Evolutionary conservation across 1,140 invertebrate species (phyloP), one percentile per base, ranked within the genome.

Genomic region (Drosophila micromelanica): DNA sequence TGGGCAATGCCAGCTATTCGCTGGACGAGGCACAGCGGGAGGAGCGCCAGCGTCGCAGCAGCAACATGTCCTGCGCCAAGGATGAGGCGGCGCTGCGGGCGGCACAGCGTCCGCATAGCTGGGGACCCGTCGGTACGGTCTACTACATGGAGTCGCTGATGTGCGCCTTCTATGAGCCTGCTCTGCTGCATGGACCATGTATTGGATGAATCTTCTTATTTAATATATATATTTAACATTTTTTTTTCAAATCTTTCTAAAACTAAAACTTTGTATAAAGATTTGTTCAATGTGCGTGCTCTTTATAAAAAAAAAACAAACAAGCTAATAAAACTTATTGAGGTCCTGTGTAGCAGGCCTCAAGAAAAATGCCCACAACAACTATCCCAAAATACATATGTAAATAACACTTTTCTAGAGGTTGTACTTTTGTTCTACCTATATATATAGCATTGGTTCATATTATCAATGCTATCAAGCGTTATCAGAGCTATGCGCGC

Each of bases 141-240:
- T 82, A 76, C 78, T 82, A 79, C 69, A 85, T 81, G 80, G 90
- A 91, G 69, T 90, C 90, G 75, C 69, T 91, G 72, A 90, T 91
- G 84, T 78, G 80, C 69, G 90, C 82, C 65, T 77, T 90, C 68
- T 86, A 87, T 75, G 80, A 90, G 64, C 78, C 90, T 63, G 67
- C 76, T 56, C 75, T 91, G 85, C 90, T 91, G 90, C 90, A 91
- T 91, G 90, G 86, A 91, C 90, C 90, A 91, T 91, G 90, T 91
- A 91, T 90, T 90, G 84, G 84, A 89, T 89, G 73, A 89, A 73
- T 74, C 64, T 74, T 89, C 49, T 77, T 72, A 59, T 45, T 52
- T 5, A 52, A 59, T 45, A 45, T 5, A 52, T 60, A 49, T 42
- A 42, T 27, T 59, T 51, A n/a, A n/a, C n/a, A n/a, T n/a, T n/a